These are phyloP conservation scores for Sylvietta virens DNA, from an alignment of 2,113 vertebrate species.

Conservation along the genomic window DNA sequence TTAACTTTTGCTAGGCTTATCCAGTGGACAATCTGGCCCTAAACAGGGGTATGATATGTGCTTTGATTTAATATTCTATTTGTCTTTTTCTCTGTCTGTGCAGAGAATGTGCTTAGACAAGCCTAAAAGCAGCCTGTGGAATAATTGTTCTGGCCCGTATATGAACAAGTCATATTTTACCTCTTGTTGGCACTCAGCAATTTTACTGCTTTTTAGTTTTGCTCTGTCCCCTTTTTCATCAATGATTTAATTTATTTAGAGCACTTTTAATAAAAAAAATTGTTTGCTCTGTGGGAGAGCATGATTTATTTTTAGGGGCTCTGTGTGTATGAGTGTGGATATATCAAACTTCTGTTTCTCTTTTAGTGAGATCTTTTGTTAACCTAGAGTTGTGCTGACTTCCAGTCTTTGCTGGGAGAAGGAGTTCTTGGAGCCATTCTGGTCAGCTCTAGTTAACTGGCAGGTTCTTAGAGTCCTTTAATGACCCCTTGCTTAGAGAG, in stretches of 20 bases:
- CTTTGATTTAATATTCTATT: neutral
- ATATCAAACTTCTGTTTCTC: neutral
- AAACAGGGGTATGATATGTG: neutral
- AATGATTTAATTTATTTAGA: neutral
- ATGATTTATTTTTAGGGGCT: neutral
- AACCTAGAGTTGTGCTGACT: neutral
- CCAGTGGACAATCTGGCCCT: neutral
- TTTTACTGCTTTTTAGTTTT: neutral
- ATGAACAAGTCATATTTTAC: neutral
- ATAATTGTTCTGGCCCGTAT: neutral
- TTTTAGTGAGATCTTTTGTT: neutral
- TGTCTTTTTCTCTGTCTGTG: neutral
- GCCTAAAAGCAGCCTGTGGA: neutral
- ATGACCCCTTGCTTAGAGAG: neutral
- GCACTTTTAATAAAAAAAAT: neutral
- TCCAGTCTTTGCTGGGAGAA: neutral
- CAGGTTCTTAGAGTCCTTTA: neutral
- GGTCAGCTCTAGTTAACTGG: neutral
- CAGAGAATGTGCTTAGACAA: neutral
- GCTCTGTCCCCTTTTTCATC: neutral
- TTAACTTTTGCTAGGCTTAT: neutral
- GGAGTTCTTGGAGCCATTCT: fast-evolving
- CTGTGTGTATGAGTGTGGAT: neutral
- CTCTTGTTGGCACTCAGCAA: neutral
- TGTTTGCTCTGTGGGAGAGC: neutral